These are phyloP conservation scores for Oceanodroma leucorhoa DNA, from an alignment of 2,797 vertebrate species.

Conservation along the genomic window DNA sequence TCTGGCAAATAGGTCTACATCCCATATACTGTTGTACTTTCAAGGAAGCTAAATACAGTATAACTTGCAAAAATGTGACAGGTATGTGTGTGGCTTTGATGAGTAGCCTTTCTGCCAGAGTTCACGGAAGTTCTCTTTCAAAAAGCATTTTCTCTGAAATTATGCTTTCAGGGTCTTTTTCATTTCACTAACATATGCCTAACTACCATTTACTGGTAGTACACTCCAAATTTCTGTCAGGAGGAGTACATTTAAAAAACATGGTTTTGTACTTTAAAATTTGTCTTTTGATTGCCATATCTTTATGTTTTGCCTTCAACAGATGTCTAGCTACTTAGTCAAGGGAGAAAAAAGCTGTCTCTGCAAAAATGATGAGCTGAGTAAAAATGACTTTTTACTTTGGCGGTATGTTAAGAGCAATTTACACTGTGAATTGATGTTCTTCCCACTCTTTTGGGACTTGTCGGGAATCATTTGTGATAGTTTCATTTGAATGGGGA, in stretches of 20 bases:
- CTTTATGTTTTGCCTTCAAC: slow-evolving; percentile 26
- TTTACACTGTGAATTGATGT: background rate
- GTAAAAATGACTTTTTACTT: slow-evolving; percentile 9
- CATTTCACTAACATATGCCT: background rate
- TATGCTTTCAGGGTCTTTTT: background rate
- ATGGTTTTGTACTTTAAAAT: background rate
- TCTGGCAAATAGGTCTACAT: background rate
- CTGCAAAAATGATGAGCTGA: slow-evolving; percentile 33
- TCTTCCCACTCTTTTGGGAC: background rate
- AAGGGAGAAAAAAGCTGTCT: background rate
- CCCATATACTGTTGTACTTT: background rate
- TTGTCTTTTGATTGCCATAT: background rate
- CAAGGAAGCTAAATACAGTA: background rate
- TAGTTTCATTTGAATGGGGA: background rate
- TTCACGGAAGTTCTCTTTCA: background rate
- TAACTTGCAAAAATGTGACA: background rate
- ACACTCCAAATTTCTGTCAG: background rate
- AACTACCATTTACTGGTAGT: background rate
- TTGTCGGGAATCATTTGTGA: background rate
- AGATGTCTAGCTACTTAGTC: background rate
- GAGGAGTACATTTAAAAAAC: background rate
- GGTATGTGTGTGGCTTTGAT: background rate
- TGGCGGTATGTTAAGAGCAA: background rate
- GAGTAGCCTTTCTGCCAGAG: background rate
- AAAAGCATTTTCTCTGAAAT: background rate